A percentile compares a stretch with the other conserved stretches of the same genome.
Conservation (phyloP, 2,888 invertebrate species). For the Callimorpha dominula region DNA sequence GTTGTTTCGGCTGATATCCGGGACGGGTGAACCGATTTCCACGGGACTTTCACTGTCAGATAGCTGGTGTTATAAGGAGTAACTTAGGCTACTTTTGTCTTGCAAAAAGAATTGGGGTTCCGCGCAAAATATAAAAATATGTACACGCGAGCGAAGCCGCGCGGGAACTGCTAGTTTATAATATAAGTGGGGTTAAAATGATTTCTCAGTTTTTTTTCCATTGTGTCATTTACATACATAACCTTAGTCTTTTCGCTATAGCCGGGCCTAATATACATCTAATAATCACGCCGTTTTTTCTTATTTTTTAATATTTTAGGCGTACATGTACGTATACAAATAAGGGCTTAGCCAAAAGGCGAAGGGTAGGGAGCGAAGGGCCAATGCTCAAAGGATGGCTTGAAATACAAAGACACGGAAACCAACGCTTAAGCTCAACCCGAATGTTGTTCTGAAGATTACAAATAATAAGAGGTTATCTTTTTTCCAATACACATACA, state of each 20-base stretch:
- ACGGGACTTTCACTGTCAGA: too few relatives aligned
- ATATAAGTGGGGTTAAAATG: too few relatives aligned
- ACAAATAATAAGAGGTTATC: slow-evolving; percentile 75
- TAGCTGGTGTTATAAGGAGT: too few relatives aligned
- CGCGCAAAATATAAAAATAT: too few relatives aligned
- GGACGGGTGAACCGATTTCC: too few relatives aligned
- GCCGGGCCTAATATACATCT: background rate
- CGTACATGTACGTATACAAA: background rate
- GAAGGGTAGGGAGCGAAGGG: slow-evolving; percentile 9
- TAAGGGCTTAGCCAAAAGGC: slow-evolving; percentile 18
- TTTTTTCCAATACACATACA: slow-evolving; percentile 56
- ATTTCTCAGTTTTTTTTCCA: too few relatives aligned
- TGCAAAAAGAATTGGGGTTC: too few relatives aligned
- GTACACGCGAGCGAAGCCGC: too few relatives aligned
- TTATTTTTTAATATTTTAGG: background rate
- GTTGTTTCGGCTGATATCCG: too few relatives aligned
- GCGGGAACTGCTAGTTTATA: too few relatives aligned
- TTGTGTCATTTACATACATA: background rate
- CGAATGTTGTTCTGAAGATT: slow-evolving; percentile 72
- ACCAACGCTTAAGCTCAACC: slow-evolving; percentile 72
- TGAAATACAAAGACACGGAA: slow-evolving; percentile 73
- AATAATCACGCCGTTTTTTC: background rate
- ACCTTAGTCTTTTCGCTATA: background rate
- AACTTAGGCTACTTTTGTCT: too few relatives aligned
- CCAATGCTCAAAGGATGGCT: slow-evolving; percentile 30